Conservation (phyloP, 2,888 invertebrate species). For the Sinelater perroti region DNA sequence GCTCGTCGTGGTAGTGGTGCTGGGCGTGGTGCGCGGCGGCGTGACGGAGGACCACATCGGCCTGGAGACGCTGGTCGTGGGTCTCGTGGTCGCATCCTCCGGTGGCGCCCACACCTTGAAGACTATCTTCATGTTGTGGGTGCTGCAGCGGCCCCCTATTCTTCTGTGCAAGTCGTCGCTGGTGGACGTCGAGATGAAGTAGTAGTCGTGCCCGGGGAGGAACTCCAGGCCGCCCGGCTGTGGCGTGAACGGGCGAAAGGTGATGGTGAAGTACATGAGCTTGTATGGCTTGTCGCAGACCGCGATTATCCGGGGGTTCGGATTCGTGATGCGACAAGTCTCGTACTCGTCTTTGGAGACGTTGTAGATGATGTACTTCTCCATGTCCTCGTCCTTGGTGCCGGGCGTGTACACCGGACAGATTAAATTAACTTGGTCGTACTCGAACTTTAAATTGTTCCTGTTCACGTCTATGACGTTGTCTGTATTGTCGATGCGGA, state of each 20-base stretch:
- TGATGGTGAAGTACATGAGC: constrained; percentile 94
- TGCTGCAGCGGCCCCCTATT: constrained; percentile 90
- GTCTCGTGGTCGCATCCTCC: constrained; percentile 61
- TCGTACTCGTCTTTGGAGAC: constrained; percentile 97
- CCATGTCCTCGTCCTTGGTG: constrained; percentile 86
- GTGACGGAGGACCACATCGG: constrained; percentile 60
- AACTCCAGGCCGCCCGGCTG: constrained; percentile 95
- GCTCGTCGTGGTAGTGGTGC: constrained; percentile 53
- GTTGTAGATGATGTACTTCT: constrained; percentile 96
- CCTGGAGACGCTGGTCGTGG: constrained; percentile 48
- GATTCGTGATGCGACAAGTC: constrained; percentile 94
- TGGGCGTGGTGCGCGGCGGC: constrained; percentile 54
- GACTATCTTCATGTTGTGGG: constrained; percentile 95
- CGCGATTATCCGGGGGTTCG: constrained; percentile 91
- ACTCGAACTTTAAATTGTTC: constrained; percentile 88
- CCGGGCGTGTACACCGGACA: constrained; percentile 92
- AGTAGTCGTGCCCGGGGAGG: constrained; percentile 93
- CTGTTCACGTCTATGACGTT: constrained; percentile 96
- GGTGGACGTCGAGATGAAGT: constrained; percentile 91
- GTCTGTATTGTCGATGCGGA: constrained; percentile 97
- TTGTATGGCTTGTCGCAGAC: constrained; percentile 96
- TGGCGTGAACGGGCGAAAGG: constrained; percentile 94
- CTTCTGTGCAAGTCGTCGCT: constrained; percentile 91
- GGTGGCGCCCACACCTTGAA: constrained; percentile 83
- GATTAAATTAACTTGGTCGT: constrained; percentile 95